A percentile compares a stretch with the other conserved stretches of the same genome.
Conservation (phyloP, 2,797 vertebrate genomes). For the Bradypus variegatus region DNA sequence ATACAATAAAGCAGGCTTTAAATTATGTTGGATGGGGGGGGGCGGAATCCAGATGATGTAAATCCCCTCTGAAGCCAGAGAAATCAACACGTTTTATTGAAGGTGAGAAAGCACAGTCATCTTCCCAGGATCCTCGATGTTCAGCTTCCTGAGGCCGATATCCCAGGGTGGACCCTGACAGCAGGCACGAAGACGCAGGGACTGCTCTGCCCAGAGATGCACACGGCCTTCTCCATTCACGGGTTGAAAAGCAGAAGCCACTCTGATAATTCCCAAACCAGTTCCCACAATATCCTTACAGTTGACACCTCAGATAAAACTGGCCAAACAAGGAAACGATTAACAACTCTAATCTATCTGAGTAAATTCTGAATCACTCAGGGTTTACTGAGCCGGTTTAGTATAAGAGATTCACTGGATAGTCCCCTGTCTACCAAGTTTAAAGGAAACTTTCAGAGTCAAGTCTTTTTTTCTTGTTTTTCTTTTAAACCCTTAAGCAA, state of each 20-base stretch:
- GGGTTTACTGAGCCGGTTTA: neutral
- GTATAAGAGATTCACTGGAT: neutral
- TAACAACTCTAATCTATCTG: neutral
- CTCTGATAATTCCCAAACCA: neutral
- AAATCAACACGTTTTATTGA: neutral
- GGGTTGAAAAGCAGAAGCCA: neutral
- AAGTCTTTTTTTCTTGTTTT: neutral
- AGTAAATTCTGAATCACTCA: neutral
- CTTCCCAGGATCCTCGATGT: neutral
- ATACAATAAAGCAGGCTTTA: slow-evolving; percentile 24
- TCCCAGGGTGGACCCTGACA: neutral
- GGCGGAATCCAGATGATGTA: slow-evolving; percentile 20
- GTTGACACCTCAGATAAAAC: neutral
- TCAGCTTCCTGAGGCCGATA: neutral
- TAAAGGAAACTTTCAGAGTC: neutral
- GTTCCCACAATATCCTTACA: neutral
- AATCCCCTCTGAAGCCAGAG: neutral
- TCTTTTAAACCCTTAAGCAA: neutral
- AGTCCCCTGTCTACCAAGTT: neutral
- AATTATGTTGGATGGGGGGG: neutral
- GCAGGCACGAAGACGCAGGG: no score
- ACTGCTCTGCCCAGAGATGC: neutral
- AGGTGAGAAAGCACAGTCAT: neutral
- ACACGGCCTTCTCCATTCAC: neutral
- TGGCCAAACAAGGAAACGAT: neutral